Evolutionary conservation across 2,888 invertebrate species (phyloP).

Genomic region (Thalpophila matura): DNA sequence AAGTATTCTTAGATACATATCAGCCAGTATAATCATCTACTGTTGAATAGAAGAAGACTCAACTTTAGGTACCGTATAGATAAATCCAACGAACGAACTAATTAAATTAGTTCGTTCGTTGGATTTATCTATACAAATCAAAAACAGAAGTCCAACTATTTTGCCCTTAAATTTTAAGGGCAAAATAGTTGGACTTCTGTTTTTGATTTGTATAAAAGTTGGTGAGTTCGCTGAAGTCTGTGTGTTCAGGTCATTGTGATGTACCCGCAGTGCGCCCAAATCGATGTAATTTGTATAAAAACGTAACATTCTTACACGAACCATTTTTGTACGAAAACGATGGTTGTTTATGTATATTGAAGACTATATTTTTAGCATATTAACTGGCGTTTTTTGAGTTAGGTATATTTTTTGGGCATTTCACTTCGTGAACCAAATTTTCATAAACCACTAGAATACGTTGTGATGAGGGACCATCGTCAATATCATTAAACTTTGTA

Average conservation of each 20-base stretch:
- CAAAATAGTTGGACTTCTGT: slow-evolving; percentile 47
- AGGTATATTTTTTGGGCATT: background rate
- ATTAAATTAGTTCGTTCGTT: too few relatives aligned
- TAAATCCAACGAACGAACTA: too few relatives aligned
- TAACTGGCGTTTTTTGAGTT: background rate
- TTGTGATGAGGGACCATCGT: too few relatives aligned
- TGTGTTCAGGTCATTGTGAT: slow-evolving; percentile 64
- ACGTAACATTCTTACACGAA: slow-evolving; percentile 49
- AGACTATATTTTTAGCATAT: background rate
- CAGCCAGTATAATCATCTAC: too few relatives aligned
- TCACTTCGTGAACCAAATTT: too few relatives aligned
- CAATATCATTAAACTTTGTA: too few relatives aligned
- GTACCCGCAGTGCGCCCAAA: slow-evolving; percentile 65
- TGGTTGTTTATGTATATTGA: slow-evolving; percentile 5
- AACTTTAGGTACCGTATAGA: too few relatives aligned
- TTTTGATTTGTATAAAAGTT: slow-evolving; percentile 27
- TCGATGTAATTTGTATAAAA: slow-evolving; percentile 65
- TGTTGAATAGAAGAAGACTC: too few relatives aligned
- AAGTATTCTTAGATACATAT: too few relatives aligned
- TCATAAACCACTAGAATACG: too few relatives aligned
- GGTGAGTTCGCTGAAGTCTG: slow-evolving; percentile 56
- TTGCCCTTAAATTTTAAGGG: background rate
- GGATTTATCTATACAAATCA: too few relatives aligned
- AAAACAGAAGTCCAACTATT: too few relatives aligned
- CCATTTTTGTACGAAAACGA: slow-evolving; percentile 28